Evolutionary conservation across 2,888 invertebrate species (phyloP).

Genomic region (Dromius quadrimaculatus): DNA sequence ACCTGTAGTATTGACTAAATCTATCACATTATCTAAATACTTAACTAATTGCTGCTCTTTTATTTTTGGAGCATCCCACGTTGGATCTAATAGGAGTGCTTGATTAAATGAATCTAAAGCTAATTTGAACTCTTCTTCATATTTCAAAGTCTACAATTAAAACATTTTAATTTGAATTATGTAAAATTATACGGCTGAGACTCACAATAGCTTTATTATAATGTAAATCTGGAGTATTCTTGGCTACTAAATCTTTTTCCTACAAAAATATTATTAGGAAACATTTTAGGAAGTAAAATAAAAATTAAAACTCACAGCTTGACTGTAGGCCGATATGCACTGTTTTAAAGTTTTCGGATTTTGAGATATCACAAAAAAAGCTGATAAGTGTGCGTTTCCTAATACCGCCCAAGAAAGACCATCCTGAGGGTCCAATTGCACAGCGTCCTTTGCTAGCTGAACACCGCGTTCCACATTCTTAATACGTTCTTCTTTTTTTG

Average conservation of each 20-base stretch:
- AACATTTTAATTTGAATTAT: background rate
- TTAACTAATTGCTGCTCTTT: constrained; percentile 74
- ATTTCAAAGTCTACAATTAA: constrained; percentile 76
- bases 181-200: constrained; percentile 59
- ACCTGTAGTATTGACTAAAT: constrained; percentile 75
- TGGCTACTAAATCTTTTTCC: constrained; percentile 79
- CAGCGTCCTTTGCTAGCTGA: constrained; percentile 84
- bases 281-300: constrained; percentile 21
- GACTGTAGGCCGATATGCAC: constrained; percentile 83
- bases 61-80: constrained; percentile 77
- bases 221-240: constrained; percentile 82
- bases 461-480: constrained; percentile 79
- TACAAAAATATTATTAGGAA: constrained; percentile 60
- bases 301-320: constrained; percentile 78
- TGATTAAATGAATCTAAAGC: constrained; percentile 78
- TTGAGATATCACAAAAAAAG: constrained; percentile 82
- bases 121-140: constrained; percentile 80
- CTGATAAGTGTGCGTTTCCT: constrained; percentile 86
- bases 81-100: constrained; percentile 79
- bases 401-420: constrained; percentile 87
- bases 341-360: constrained; percentile 78
- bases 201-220: constrained; percentile 88
- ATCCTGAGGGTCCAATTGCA: constrained; percentile 81
- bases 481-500: constrained; percentile 68
- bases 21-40: constrained; percentile 76